Evolutionary conservation across 2,113 vertebrate species (phyloP).

Genomic region (Dolichotis patagonum): DNA sequence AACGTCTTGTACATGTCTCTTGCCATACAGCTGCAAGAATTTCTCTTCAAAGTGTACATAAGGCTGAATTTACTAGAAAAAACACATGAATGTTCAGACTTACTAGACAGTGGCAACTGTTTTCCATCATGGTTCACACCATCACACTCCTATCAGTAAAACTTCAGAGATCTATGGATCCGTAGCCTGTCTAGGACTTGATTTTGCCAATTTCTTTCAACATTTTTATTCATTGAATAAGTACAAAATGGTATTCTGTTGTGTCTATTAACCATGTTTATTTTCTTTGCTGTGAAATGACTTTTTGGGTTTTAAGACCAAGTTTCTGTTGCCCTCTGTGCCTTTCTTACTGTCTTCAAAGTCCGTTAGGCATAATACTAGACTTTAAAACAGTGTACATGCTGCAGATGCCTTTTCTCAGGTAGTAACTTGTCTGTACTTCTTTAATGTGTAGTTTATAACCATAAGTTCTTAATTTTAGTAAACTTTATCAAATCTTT

Average conservation of each 20-base stretch:
- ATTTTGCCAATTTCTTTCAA: not conserved
- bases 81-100: not conserved
- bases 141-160: not conserved
- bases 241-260: not conserved
- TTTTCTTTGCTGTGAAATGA: not conserved
- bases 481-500: not conserved
- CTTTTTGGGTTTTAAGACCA: not conserved
- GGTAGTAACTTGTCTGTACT: not conserved
- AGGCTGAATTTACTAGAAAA: not conserved
- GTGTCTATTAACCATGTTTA: not conserved
- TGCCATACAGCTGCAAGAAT: not conserved
- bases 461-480: conserved; percentile 21
- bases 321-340: not conserved
- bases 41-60: not conserved
- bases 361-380: not conserved
- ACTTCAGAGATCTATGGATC: not conserved
- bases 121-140: not conserved
- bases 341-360: not conserved
- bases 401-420: not conserved
- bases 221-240: not conserved
- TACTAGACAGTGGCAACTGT: not conserved
- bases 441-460: not conserved
- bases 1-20: not conserved
- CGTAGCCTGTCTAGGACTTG: not conserved
- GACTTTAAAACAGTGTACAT: not conserved